A percentile compares a stretch with the other conserved stretches of the same genome.
phyloP scores from a whole-genome alignment of 2,888 invertebrate genomes.

The Rosalia funebris region DNA sequence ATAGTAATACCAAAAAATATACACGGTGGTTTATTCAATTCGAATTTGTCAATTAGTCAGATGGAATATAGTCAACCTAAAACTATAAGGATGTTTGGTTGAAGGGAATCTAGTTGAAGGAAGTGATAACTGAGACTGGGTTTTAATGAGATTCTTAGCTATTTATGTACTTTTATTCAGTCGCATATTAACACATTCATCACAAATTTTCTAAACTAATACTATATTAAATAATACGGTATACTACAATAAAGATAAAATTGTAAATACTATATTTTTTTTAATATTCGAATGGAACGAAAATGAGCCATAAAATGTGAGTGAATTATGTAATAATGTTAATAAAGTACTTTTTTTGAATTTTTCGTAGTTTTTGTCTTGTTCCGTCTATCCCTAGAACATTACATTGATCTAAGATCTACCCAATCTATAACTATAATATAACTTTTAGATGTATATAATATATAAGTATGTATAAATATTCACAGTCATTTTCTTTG shows the following conservation, averaged over 20 bases:
- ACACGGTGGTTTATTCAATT: too few species aligned
- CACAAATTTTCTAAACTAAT: slow-evolving; percentile 51
- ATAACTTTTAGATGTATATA: slow-evolving; percentile 60
- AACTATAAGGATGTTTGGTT: too few species aligned
- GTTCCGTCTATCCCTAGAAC: slow-evolving; percentile 52
- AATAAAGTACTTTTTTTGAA: slow-evolving; percentile 44
- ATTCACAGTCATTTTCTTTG: slow-evolving; percentile 64
- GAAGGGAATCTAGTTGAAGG: too few species aligned
- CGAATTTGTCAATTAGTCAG: too few species aligned
- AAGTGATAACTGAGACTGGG: too few species aligned
- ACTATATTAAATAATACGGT: slow-evolving; percentile 44
- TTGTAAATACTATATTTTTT: slow-evolving; percentile 38
- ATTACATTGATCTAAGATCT: slow-evolving; percentile 54
- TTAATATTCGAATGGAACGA: slow-evolving; percentile 37
- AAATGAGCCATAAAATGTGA: slow-evolving; percentile 47
- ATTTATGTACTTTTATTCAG: slow-evolving; percentile 52
- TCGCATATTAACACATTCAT: slow-evolving; percentile 58
- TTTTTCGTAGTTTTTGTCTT: too few species aligned
- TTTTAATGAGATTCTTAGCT: neutral
- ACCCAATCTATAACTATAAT: slow-evolving; percentile 52
- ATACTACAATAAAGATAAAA: slow-evolving; percentile 42
- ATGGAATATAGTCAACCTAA: too few species aligned
- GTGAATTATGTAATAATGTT: slow-evolving; percentile 43
- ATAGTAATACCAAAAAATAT: neutral
- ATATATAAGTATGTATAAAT: slow-evolving; percentile 58